These are phyloP conservation scores for Florisuga fusca DNA, from an alignment of 2,797 vertebrate species.

Conservation along the genomic window DNA sequence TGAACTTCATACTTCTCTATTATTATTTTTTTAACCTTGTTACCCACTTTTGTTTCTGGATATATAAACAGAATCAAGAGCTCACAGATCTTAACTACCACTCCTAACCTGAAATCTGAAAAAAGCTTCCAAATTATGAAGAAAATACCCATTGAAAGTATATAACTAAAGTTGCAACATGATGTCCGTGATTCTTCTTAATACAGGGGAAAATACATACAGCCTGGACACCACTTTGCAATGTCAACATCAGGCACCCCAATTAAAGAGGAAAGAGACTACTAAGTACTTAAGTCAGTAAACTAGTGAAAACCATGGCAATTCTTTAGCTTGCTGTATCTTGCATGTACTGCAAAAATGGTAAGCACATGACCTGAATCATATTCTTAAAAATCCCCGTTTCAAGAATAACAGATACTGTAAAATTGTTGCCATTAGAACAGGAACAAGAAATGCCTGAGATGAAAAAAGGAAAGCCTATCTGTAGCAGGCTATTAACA, in stretches of 20 bases:
- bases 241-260: neutral
- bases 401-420: neutral
- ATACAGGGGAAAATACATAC: neutral
- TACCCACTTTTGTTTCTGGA: neutral
- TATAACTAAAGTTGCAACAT: neutral
- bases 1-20: neutral
- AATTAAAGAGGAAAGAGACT: neutral
- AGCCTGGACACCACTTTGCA: neutral
- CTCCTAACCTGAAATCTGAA: neutral
- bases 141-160: neutral
- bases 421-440: neutral
- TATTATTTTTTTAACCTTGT: neutral
- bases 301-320: neutral
- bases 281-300: neutral
- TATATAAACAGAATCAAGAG: neutral
- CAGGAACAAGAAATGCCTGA: neutral
- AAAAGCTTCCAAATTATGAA: neutral
- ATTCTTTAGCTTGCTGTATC: neutral
- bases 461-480: neutral
- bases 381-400: neutral
- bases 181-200: neutral
- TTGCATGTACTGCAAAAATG: neutral
- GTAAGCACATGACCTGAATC: neutral
- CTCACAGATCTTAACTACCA: neutral
- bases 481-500: neutral